Conservation (phyloP, 1,140 invertebrate species). For the Bradysia coprophila region DNA sequence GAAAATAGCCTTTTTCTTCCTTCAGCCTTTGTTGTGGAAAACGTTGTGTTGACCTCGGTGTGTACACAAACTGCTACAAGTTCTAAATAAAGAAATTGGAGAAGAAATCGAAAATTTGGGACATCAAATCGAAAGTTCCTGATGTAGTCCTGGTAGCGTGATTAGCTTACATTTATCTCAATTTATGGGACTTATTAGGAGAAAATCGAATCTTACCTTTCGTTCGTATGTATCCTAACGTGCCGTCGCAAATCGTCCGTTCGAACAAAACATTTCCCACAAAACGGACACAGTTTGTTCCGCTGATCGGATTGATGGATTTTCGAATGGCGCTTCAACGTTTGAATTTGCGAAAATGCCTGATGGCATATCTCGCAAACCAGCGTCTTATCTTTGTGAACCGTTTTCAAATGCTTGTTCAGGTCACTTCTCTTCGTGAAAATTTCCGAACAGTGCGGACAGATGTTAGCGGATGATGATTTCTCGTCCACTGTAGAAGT, state of each 20-base stretch:
- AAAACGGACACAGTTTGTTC: slow-evolving; percentile 9
- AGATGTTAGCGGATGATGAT: not conserved
- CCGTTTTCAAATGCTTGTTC: not conserved
- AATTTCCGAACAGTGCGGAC: not conserved
- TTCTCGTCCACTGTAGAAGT: not conserved
- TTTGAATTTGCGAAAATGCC: slow-evolving; percentile 21
- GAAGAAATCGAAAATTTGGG: no score
- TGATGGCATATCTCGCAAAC: slow-evolving; percentile 12
- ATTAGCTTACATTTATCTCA: no score
- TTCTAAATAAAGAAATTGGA: no score
- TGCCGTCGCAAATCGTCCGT: slow-evolving; percentile 18
- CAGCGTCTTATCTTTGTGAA: not conserved
- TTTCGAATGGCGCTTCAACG: slow-evolving; percentile 20
- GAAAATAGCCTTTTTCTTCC: no score
- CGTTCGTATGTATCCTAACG: slow-evolving; percentile 36
- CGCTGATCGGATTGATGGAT: slow-evolving; percentile 12
- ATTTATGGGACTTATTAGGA: no score
- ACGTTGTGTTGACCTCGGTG: no score
- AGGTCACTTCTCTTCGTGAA: not conserved
- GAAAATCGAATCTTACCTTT: no score
- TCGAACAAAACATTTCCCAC: slow-evolving; percentile 10
- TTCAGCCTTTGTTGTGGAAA: no score
- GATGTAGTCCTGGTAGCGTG: no score
- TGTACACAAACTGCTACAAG: no score
- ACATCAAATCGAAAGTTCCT: no score